Conservation (phyloP, 2,888 invertebrate genomes). For the Trachelus tabidus region DNA sequence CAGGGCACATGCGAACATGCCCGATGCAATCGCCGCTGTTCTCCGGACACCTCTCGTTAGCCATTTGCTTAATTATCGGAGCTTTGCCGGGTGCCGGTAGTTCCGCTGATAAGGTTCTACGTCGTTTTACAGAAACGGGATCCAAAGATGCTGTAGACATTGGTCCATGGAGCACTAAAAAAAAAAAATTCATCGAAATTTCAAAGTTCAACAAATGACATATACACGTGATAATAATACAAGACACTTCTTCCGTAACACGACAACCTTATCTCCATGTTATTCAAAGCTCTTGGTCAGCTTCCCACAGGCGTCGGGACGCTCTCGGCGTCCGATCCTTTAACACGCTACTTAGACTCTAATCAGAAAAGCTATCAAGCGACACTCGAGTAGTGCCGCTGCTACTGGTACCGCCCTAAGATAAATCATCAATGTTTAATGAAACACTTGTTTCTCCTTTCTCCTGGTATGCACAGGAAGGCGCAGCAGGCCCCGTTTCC, state of each 20-base stretch:
- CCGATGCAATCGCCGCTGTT: constrained; percentile 41
- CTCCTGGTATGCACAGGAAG: background rate
- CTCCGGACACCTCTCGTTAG: constrained; percentile 38
- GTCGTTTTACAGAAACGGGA: background rate
- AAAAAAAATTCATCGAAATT: background rate
- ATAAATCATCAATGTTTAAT: constrained; percentile 1
- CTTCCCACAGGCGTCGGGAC: constrained; percentile 10
- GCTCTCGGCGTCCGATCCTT: constrained; percentile 6
- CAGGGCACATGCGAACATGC: constrained; percentile 29
- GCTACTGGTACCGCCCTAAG: background rate
- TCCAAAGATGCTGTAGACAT: background rate
- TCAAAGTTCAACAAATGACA: background rate
- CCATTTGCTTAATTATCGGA: constrained; percentile 52
- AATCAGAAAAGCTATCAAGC: constrained; percentile 20
- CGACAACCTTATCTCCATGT: background rate
- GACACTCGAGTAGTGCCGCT: constrained; percentile 12
- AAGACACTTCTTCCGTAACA: background rate
- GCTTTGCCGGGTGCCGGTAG: constrained; percentile 38
- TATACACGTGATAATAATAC: background rate
- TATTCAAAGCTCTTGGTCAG: background rate
- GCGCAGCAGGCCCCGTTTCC: background rate
- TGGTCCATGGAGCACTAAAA: rapidly evolving
- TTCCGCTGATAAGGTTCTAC: background rate
- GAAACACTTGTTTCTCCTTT: constrained; percentile 13
- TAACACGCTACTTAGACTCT: constrained; percentile 5